These are phyloP conservation scores for Actenoides hombroni DNA, from an alignment of 2,113 vertebrate genomes.

Conservation along the genomic window DNA sequence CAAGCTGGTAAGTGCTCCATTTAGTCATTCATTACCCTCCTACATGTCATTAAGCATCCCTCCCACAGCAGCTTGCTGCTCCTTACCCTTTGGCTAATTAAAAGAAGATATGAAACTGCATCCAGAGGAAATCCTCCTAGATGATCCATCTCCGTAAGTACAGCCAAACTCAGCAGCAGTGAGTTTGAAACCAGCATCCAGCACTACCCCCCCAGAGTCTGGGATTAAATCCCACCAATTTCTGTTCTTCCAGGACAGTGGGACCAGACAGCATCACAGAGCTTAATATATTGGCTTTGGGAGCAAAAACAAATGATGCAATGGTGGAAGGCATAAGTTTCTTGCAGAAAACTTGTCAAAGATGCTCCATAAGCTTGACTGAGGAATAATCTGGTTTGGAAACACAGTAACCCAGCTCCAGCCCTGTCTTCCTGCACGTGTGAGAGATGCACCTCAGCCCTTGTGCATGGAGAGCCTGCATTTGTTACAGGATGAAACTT, in stretches of 20 bases:
- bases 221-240: neutral
- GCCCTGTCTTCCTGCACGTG: accelerated
- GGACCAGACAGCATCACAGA: neutral
- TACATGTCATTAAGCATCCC: accelerated
- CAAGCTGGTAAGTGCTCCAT: neutral
- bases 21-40: accelerated
- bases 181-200: neutral
- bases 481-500: neutral
- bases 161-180: accelerated
- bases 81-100: neutral
- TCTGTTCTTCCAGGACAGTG: neutral
- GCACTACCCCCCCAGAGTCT: neutral
- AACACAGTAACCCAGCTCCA: neutral
- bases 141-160: neutral
- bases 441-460: neutral
- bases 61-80: neutral
- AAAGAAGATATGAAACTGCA: neutral
- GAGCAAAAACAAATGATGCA: neutral
- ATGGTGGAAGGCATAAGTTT: neutral
- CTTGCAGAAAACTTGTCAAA: neutral
- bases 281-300: neutral
- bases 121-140: neutral
- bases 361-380: too few species aligned
- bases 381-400: neutral
- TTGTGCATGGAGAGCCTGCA: neutral